Conservation (phyloP, 2,113 vertebrate genomes). For the Hippocampus guttulatus region DNA sequence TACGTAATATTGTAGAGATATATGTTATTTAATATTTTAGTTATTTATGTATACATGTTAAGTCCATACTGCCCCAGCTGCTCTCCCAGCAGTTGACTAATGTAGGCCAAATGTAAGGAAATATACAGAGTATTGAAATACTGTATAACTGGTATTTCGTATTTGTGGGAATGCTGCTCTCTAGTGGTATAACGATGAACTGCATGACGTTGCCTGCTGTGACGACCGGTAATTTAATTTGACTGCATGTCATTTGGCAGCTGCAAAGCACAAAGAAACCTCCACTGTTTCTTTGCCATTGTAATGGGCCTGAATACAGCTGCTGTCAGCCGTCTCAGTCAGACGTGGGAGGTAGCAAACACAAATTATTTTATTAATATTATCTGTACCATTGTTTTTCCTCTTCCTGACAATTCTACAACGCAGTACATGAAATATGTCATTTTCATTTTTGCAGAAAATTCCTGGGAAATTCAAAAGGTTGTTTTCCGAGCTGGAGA, state of each 20-base stretch:
- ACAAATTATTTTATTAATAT: neutral
- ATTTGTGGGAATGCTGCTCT: slow-evolving; percentile 25
- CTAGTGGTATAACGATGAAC: slow-evolving; percentile 37
- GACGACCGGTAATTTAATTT: neutral
- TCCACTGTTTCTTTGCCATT: slow-evolving; percentile 97
- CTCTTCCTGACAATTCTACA: neutral
- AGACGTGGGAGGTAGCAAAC: slow-evolving; percentile 92
- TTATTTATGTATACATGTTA: neutral
- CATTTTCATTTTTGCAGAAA: slow-evolving; percentile 76
- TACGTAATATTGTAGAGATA: too few species aligned
- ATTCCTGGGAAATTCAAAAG: slow-evolving; percentile 97
- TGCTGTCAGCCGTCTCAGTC: slow-evolving; percentile 87
- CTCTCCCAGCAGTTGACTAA: neutral
- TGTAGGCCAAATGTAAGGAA: neutral
- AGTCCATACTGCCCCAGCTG: neutral
- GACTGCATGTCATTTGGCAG: slow-evolving; percentile 59
- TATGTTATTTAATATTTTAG: neutral
- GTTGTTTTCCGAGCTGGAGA: slow-evolving; percentile 94
- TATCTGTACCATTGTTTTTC: neutral
- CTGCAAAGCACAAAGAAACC: slow-evolving; percentile 93
- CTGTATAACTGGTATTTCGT: neutral
- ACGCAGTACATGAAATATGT: neutral
- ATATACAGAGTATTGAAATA: neutral
- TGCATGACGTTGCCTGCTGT: slow-evolving; percentile 10
- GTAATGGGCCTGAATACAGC: slow-evolving; percentile 97